Base-by-base conservation (phyloP, 2,888 invertebrate species). In the Temnothorax rugatulus region DNA sequence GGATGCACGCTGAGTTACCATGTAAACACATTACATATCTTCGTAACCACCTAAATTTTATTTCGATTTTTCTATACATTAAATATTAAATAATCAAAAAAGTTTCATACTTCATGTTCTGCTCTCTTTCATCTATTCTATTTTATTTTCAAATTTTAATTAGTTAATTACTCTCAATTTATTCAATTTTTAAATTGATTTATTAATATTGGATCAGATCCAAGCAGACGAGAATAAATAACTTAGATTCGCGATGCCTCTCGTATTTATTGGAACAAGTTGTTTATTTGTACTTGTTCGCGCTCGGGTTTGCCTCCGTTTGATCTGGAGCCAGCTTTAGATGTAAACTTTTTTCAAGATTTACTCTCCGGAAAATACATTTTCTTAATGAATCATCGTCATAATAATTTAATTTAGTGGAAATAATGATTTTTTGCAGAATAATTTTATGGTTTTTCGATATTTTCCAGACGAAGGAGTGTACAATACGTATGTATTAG, bases 401-500 rank as follows among this genome's bases (percentile, higher is more conserved):
- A 47, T 13, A 50, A 76, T 38, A 66, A 76, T 25, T 54, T 18
- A 15, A 47, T 47, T 74, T 0, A 4, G 2, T 50, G 25, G 2
- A 21, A 50, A 29, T 50, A 63, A 1, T 21, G 5, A 47, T 15
- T 38, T 57, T 59, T 44, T 18, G 8, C 0, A 18, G 21, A 41
- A 41, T 66, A 25, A 52, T 75, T 47, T 50, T 50, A 44, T 21
- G 7, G 15, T 7, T 54, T 21, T 54, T 59, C 13, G 9, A 29
- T 52, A 44, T 44, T 71, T 83, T 95, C 54, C 94, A 98, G 98
- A 98, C 95, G 98, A 98, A 95, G 98, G 98, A 15, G 96, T 98
- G 87, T 98, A 98, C 95, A 98, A 98, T 93, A 98, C 98, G 0
- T 98, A 97, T 93, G 97, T 98, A 0, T 94, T 98, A 90, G 98